phyloP scores from a whole-genome alignment of 2,113 vertebrate genomes.

The Lasiurus cinereus region DNA sequence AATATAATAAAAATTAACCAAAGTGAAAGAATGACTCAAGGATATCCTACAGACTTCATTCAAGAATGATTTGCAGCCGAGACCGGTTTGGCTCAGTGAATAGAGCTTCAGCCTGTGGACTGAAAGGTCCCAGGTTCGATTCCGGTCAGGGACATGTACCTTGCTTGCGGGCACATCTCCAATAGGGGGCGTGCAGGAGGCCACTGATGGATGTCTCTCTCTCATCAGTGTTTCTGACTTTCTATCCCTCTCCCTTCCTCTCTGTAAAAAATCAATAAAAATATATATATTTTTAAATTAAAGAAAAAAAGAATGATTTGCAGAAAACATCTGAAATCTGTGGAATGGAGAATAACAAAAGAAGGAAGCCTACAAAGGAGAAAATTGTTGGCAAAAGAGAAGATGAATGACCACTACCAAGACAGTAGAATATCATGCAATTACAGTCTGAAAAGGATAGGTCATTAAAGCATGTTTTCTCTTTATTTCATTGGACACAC shows the following conservation, averaged over 20 bases:
- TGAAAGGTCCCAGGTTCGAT: too few relatives aligned
- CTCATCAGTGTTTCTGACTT: too few relatives aligned
- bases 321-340: conserved; percentile 34
- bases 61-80: conserved; percentile 41
- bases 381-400: conserved; percentile 35
- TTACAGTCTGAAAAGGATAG: neutral
- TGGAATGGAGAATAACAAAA: conserved; percentile 48
- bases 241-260: too few relatives aligned
- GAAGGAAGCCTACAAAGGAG: neutral
- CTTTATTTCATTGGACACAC: neutral
- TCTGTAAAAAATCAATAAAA: too few relatives aligned
- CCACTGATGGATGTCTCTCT: too few relatives aligned
- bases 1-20: conserved; percentile 65
- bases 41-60: neutral
- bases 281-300: too few relatives aligned
- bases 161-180: too few relatives aligned
- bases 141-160: too few relatives aligned
- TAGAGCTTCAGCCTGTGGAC: too few relatives aligned
- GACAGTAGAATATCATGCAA: neutral
- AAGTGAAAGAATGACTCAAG: neutral
- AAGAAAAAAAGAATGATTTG: conserved; percentile 51
- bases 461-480: neutral
- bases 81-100: too few relatives aligned
- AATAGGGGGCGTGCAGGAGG: too few relatives aligned
- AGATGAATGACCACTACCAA: neutral